Conservation (phyloP, 1,140 invertebrate species). For the Zaprionus ghesquierei region DNA sequence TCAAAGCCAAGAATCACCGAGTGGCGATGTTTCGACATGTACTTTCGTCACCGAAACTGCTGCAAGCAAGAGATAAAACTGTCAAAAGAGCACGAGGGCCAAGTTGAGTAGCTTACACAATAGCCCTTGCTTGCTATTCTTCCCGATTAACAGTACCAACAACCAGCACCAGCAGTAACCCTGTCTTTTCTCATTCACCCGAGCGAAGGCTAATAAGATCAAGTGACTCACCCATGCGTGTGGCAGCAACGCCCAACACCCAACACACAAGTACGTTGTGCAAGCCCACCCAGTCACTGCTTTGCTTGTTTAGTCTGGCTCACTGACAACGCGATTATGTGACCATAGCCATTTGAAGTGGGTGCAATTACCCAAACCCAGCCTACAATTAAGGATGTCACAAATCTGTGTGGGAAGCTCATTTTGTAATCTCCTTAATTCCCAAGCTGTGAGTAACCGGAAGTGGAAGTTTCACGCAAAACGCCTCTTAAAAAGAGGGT, state of each 20-base stretch:
- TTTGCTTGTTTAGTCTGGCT: constrained; percentile 44
- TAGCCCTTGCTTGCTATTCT: constrained; percentile 11
- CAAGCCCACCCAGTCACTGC: constrained; percentile 24
- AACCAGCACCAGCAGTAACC: constrained; percentile 36
- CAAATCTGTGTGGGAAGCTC: constrained; percentile 79
- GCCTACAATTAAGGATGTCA: constrained; percentile 60
- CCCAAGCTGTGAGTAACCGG: constrained; percentile 50
- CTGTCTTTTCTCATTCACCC: constrained; percentile 74
- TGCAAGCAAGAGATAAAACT: constrained; percentile 73
- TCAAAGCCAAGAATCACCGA: neutral
- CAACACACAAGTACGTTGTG: neutral
- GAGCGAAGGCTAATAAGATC: constrained; percentile 79
- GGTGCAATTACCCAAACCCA: constrained; percentile 69
- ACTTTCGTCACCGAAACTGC: constrained; percentile 43
- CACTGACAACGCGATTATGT: constrained; percentile 63
- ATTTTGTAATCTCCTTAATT: constrained; percentile 40
- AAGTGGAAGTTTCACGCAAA: constrained; percentile 26
- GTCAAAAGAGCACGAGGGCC: constrained; percentile 55
- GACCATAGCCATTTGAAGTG: constrained; percentile 66
- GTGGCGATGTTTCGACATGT: constrained; percentile 9
- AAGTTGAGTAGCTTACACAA: constrained; percentile 30
- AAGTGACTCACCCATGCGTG: constrained; percentile 66
- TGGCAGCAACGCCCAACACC: constrained; percentile 59
- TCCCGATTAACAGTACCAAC: constrained; percentile 15
- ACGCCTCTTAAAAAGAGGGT: constrained; percentile 33